Percentiles rank a stretch among this genome's conserved stretches.
Evolutionary conservation across 2,888 invertebrate genomes (phyloP).

Genomic region (Allolobophora icterica): DNA sequence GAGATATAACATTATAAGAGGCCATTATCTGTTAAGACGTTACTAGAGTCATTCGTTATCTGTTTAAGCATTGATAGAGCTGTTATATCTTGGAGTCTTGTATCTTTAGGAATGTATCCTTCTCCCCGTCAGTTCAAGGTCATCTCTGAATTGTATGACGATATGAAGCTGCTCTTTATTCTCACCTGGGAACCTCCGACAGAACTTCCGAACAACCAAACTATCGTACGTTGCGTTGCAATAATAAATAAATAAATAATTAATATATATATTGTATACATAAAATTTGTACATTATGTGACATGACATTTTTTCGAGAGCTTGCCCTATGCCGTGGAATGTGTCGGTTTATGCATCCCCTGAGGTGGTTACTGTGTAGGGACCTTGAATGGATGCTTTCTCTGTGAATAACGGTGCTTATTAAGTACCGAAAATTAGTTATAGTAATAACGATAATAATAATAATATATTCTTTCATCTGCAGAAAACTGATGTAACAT

Average conservation of each 20-base stretch:
- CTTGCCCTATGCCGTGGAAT: too few relatives aligned
- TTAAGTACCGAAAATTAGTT: too few relatives aligned
- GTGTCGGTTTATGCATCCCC: too few relatives aligned
- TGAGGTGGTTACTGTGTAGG: too few relatives aligned
- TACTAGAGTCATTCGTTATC: not conserved
- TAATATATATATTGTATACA: not conserved
- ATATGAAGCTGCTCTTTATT: not conserved
- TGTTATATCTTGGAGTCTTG: not conserved
- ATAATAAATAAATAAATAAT: not conserved
- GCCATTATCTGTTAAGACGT: not conserved
- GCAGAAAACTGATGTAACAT: too few relatives aligned
- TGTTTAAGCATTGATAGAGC: not conserved
- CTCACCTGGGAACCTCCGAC: not conserved
- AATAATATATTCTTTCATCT: too few relatives aligned
- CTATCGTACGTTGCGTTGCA: not conserved
- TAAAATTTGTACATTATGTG: too few relatives aligned
- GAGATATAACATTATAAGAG: not conserved
- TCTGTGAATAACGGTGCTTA: too few relatives aligned
- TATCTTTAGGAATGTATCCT: not conserved
- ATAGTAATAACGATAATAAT: too few relatives aligned
- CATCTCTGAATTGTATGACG: not conserved
- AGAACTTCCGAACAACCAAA: not conserved
- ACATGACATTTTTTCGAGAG: too few relatives aligned
- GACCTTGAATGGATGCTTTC: too few relatives aligned
- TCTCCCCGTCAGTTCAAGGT: conserved; percentile 1